Evolutionary conservation across 2,113 vertebrate genomes (phyloP), one percentile per base, ranked within the genome.

Genomic region (Corapipo altera): DNA sequence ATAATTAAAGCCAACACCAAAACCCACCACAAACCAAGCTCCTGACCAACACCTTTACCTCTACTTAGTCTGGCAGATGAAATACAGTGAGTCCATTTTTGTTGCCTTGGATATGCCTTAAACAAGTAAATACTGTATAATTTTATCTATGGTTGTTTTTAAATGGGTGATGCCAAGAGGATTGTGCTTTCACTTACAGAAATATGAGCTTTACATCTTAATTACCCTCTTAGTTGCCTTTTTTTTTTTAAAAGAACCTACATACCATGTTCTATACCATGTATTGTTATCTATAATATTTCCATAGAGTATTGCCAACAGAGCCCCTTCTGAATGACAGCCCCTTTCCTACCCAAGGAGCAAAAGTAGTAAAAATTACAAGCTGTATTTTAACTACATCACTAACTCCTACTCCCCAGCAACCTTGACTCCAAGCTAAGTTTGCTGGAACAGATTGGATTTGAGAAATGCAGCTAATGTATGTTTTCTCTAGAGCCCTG

Each of bases 401-500:
- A 35, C 22, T 83, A 69, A 55, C 13, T 41, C 19, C 22, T 51
- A 5, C 18, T 65, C 37, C 33, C 66, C 48, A 65, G 66, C 52
- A 85, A 23, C 26, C 15, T 74, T n/a, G 11, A 15, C 19, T 64
- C 17, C 51, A 59, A 67, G 20, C 8, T 9, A 24, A 23, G 37
- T 32, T 35, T 44, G 21, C 51, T 78, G 54, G 39, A 82, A 69
- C 7, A 67, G 37, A 54, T 0, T 4, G 15, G 28, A 66, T 20
- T 58, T 69, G 0, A 15, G 13, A 62, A 87, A 35, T 0, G 4
- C 1, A 74, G 27, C n/a, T n/a, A 58, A 49, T 0, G 2, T 26
- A n/a, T 0, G 0, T 58, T 81, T 66, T 30, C 46, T 33, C 26
- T 3, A 6, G 20, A 51, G 18, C 20, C 23, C 44, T 22, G 24